Evolutionary conservation across 1,140 invertebrate genomes (phyloP), one percentile per base, ranked within the genome.

Genomic region (Elymnias hypermnestra): DNA sequence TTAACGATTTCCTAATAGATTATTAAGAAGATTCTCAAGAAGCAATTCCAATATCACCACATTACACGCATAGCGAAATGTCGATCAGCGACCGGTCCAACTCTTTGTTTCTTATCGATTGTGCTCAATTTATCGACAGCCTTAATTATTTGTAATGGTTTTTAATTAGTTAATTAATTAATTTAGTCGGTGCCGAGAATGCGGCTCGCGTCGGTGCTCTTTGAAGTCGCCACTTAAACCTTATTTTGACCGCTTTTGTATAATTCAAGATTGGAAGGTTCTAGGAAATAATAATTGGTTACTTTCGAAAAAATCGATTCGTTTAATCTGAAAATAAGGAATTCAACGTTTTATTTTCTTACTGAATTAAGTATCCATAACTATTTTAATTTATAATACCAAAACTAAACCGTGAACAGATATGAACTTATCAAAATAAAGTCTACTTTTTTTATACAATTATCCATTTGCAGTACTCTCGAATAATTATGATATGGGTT

Each of bases 81-180:
- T 36, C 33, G 33, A 36, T 21, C 1, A 9, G 6, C 14, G 31
- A 18, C 31, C 31, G 17, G 33, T 12, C 22, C 46, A 35, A 64
- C 65, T 71, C 69, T 68, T 79, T 72, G 69, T 68, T 71, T 63
- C 61, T 65, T 53, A 83, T 83, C 68, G 72, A 79, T 75, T 63
- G 66, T 35, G 62, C 62, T 71, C 61, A 71, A 76, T 74, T 77
- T 76, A 83, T 76, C 75, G 73, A 54, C 63, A 50, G 51, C 61
- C 54, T 71, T 81, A 77, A 81, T 81, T 83, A 83, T 77, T 79
- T 81, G 76, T 83, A 81, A 83, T 83, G 72, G 79, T 57, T 74
- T 75, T 73, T 75, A 83, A 83, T 81, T 77, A 81, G 75, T 75
- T 81, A 78, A 83, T 83, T 83, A 76, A 79, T 76, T 77, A 71